Percentiles rank a stretch among this genome's conserved stretches.
These are phyloP conservation scores for Hyles euphorbiae DNA, from an alignment of 1,140 invertebrate genomes.

Conservation along the genomic window DNA sequence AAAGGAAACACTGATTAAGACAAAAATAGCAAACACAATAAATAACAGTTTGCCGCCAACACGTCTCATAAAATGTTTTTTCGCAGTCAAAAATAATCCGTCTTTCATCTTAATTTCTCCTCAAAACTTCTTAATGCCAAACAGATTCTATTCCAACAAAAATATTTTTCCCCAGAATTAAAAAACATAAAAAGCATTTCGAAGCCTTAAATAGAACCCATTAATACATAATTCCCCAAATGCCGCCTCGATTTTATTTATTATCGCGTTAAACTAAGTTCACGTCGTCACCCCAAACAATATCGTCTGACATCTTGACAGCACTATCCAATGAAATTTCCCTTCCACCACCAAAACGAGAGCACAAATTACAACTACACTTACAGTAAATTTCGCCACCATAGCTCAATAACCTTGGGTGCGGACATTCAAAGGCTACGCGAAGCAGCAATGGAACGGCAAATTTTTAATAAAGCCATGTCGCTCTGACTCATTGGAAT, in stretches of 20 bases:
- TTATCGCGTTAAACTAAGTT: slow-evolving; percentile 29
- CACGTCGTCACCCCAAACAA: slow-evolving; percentile 23
- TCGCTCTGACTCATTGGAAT: not conserved
- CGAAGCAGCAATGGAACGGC: not conserved
- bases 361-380: not conserved
- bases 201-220: not conserved
- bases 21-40: too few relatives aligned
- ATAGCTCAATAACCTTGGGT: not conserved
- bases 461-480: not conserved
- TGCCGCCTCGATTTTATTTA: slow-evolving; percentile 25
- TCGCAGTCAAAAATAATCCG: too few relatives aligned
- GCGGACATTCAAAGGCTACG: not conserved
- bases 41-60: too few relatives aligned
- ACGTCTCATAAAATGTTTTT: too few relatives aligned
- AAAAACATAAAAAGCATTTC: too few relatives aligned
- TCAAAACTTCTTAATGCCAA: too few relatives aligned
- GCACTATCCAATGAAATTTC: slow-evolving; percentile 11
- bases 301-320: slow-evolving; percentile 37
- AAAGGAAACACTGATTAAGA: too few relatives aligned
- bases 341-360: slow-evolving; percentile 2
- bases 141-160: too few relatives aligned
- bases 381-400: not conserved
- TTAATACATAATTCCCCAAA: slow-evolving; percentile 23
- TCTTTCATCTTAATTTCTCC: too few relatives aligned
- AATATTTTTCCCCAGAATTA: too few relatives aligned